These are phyloP conservation scores for Drosophila insularis DNA, from an alignment of 1,140 invertebrate genomes.

Conservation along the genomic window DNA sequence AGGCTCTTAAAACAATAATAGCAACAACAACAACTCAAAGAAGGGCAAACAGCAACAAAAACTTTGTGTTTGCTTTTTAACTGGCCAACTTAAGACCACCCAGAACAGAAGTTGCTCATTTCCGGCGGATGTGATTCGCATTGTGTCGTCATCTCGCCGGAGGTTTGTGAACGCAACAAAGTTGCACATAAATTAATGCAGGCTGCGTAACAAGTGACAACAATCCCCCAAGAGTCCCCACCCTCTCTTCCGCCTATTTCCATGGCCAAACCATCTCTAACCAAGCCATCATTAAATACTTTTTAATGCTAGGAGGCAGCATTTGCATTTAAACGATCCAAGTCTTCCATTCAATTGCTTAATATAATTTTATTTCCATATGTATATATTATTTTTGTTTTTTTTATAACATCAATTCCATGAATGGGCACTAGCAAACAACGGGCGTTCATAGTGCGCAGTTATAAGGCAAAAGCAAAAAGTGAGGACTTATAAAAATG, in stretches of 20 bases:
- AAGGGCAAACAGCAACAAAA: slow-evolving; percentile 1
- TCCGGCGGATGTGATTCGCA: slow-evolving; percentile 70
- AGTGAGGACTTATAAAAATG: slow-evolving; percentile 27
- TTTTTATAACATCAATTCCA: slow-evolving; percentile 26
- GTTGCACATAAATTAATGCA: slow-evolving; percentile 69
- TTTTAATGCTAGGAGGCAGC: slow-evolving; percentile 48
- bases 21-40: not conserved
- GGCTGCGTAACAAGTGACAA: slow-evolving; percentile 34
- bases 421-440: slow-evolving; percentile 39
- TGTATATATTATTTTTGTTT: not conserved
- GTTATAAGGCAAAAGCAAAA: slow-evolving; percentile 36
- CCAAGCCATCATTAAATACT: slow-evolving; percentile 56
- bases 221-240: not conserved
- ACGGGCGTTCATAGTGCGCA: slow-evolving; percentile 20
- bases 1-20: not conserved
- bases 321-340: slow-evolving; percentile 73
- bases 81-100: slow-evolving; percentile 1
- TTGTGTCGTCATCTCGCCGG: slow-evolving; percentile 21
- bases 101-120: slow-evolving; percentile 57
- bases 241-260: not conserved
- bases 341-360: slow-evolving; percentile 16
- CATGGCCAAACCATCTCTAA: not conserved
- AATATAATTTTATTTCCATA: slow-evolving; percentile 5
- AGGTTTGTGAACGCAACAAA: slow-evolving; percentile 36
- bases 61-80: slow-evolving; percentile 10